Base-by-base conservation (phyloP, 2,797 vertebrate species). In the Ptychobarbus kaznakovi region DNA sequence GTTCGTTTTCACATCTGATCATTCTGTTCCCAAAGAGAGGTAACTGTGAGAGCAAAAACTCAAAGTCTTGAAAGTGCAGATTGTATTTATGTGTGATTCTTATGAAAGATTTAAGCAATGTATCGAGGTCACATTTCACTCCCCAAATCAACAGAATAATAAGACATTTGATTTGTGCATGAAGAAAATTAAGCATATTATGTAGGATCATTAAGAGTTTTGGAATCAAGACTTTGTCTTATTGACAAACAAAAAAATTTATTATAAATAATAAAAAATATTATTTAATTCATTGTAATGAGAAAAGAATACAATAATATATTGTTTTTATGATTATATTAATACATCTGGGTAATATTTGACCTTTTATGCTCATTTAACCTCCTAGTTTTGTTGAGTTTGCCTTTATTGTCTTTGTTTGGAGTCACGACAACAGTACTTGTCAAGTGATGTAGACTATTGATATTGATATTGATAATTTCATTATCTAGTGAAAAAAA, bases 11-110 rank as follows among this genome's bases (percentile, higher is more conserved):
- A 51, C 9, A 15, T 65, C 9, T 65, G 42, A 63, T 65, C 28
- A 49, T 65, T 73, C 20, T 38, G 44, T 51, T 75, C 58, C 81
- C 70, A 46, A 8, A n/a, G 70, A 75, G 70, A 40, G 61, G 22
- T n/a, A 65, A 46, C 28, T 82, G 28, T 18, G 46, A 77, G 75
- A 58, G 53, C 53, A 40, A 77, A 77, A 22, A 40, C 35, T 20
- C 6, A 6, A 32, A 58, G n/a, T 82, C 38, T 18, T 69, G 35
- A 72, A 53, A 82, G n/a, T 25, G 35, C 35, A 56, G 51, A 20
- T 81, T 51, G 49, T 49, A 70, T 61, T 61, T 82, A 61, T 61
- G 53, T 40, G 51, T 61, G 38, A 32, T 22, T 63, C 11, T 61
- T 44, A n/a, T 1, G 1, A 56, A 56, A 56, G 8, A 15, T 42